phyloP scores from a whole-genome alignment of 2,113 vertebrate species.

The Eretmochelys imbricata region DNA sequence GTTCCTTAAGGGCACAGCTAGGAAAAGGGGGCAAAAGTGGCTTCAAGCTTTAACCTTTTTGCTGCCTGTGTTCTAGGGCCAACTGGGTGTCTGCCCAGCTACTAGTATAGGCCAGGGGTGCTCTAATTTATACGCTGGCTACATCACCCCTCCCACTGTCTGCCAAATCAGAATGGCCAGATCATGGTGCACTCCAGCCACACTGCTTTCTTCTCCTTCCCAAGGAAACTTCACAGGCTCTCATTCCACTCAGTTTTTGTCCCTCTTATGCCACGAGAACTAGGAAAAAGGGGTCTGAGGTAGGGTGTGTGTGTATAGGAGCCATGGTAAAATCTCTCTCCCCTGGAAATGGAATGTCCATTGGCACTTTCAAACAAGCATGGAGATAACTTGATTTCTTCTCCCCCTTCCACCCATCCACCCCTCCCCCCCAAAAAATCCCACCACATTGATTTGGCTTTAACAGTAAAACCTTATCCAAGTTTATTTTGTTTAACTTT shows the following conservation, averaged over 20 bases:
- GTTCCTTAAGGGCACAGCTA: slow-evolving; percentile 12
- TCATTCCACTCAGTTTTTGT: too few relatives aligned
- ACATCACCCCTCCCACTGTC: background rate
- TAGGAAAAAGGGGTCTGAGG: background rate
- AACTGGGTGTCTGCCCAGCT: background rate
- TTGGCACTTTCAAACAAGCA: background rate
- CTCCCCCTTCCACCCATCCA: too few relatives aligned
- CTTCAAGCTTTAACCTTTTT: background rate
- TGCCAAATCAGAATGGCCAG: background rate
- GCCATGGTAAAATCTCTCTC: background rate
- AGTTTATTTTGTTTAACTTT: background rate
- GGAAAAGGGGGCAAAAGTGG: background rate
- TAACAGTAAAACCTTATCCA: background rate
- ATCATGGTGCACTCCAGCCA: background rate
- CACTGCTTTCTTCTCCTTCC: background rate
- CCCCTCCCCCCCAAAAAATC: background rate
- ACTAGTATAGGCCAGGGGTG: background rate
- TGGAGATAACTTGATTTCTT: too few relatives aligned
- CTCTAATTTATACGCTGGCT: background rate
- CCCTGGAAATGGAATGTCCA: background rate
- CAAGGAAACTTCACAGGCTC: background rate
- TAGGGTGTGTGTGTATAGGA: too few relatives aligned
- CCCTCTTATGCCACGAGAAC: background rate
- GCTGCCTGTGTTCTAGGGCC: background rate
- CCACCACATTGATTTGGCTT: background rate